Base-by-base conservation (phyloP, 2,888 invertebrate genomes). In the Synanthedon andrenaeformis region DNA sequence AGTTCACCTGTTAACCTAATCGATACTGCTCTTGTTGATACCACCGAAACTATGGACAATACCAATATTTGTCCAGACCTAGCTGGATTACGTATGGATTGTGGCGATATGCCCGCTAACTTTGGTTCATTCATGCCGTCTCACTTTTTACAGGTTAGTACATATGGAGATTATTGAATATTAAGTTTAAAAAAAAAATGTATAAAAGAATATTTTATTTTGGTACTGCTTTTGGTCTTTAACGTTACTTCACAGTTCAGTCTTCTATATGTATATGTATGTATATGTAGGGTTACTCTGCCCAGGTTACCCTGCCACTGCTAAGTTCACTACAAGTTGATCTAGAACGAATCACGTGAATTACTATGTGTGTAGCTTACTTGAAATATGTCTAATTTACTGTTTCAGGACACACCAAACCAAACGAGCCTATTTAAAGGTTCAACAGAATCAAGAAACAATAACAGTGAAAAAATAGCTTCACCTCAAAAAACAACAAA, bases 91-190 rank as follows among this genome's bases (percentile, higher is more conserved):
- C 62, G 65, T 35, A 57, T 88, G 52, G 80, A 79, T 53, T 71
- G 80, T 69, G 73, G 80, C 28, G 76, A 82, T 55, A 56, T 68
- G 51, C 73, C 78, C n/a, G 64, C 74, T 13, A 70, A 73, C 56
- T 76, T 85, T 61, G 84, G 79, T 55, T 73, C 79, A 12, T 89
- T 86, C 62, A 76, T 89, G 80, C 89, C 89, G 41, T 89, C 89
- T 5, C 89, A 89, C 57, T 64, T 89, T 53, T 62, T 89, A 58
- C 82, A 89, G 74, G 88, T 87, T 35, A 2, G 35, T 35, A 35
- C 35, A 28, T 28, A 8, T 8, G 28, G 8, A 35, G 8, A 35
- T 35, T 35, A 8, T 28, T 19, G 2, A 19, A 19, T 19, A 19
- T 19, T 2, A 19, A 3, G 3, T 19, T 28, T 6, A 1, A 28